These are phyloP conservation scores for Lasioglossum marginatum DNA, from an alignment of 2,888 invertebrate genomes.

Conservation along the genomic window DNA sequence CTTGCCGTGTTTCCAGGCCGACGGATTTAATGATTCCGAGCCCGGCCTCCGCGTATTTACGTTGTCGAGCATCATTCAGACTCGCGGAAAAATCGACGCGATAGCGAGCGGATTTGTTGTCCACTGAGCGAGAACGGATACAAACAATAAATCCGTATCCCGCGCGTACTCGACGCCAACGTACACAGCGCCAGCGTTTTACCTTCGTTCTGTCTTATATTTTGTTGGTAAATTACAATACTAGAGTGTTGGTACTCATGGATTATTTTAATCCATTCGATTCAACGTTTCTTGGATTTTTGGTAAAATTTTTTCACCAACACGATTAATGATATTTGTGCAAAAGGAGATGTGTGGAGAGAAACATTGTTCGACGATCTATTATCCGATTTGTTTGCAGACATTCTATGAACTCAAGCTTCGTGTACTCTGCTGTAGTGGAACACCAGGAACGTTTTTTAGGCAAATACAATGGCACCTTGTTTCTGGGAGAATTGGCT, in stretches of 20 bases:
- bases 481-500: not conserved
- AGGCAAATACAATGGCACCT: not conserved
- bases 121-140: not conserved
- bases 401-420: not conserved
- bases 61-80: constrained; percentile 4
- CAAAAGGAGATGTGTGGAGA: not conserved
- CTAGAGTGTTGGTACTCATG: not conserved
- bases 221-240: not conserved
- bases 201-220: not conserved
- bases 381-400: not conserved
- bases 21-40: constrained; percentile 48
- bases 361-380: too few relatives aligned
- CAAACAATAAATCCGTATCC: constrained; percentile 20
- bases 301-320: not conserved
- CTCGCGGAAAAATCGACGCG: constrained; percentile 22
- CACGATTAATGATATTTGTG: not conserved
- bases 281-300: not conserved
- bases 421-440: not conserved
- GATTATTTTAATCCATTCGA: not conserved
- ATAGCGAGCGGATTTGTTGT: not conserved
- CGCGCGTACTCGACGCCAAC: not conserved
- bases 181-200: not conserved
- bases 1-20: constrained; percentile 28
- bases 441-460: not conserved
- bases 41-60: constrained; percentile 24